A percentile compares a stretch with the other conserved stretches of the same genome.
Evolutionary conservation across 2,888 invertebrate genomes (phyloP).

Genomic region (Pyrrhia umbra): DNA sequence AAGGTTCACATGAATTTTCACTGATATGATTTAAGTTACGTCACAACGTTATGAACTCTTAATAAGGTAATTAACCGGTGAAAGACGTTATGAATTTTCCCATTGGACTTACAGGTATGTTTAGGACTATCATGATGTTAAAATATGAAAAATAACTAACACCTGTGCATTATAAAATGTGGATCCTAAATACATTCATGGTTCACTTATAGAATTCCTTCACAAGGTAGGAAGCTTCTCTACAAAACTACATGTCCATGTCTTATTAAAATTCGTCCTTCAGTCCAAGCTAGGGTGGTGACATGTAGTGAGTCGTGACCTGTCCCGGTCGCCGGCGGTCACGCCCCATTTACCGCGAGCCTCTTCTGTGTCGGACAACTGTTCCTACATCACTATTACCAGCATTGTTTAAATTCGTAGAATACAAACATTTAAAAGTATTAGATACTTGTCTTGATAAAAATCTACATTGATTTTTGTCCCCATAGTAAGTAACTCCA

Average conservation of each 20-base stretch:
- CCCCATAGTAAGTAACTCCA: conserved; percentile 10
- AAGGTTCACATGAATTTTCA: too few species aligned
- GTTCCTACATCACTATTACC: conserved; percentile 56
- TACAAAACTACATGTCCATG: conserved; percentile 38
- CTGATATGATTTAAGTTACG: too few species aligned
- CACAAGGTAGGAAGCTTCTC: conserved; percentile 19
- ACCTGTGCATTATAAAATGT: not conserved
- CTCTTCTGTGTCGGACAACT: conserved; percentile 70
- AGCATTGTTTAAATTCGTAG: conserved; percentile 70
- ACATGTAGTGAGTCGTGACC: conserved; percentile 79
- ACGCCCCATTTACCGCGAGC: conserved; percentile 83
- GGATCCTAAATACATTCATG: conserved; percentile 4
- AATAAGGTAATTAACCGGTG: not conserved
- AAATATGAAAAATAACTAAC: too few species aligned
- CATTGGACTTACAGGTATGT: not conserved
- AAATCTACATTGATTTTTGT: conserved; percentile 53
- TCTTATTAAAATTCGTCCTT: conserved; percentile 51
- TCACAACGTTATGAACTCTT: too few species aligned
- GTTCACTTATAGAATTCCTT: conserved; percentile 18
- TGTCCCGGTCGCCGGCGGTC: conserved; percentile 77
- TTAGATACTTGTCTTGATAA: conserved; percentile 63
- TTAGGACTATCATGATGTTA: not conserved
- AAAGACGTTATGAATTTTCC: not conserved
- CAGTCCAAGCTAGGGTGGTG: conserved; percentile 53
- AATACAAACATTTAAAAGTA: conserved; percentile 64